Base-by-base conservation (phyloP, 2,888 invertebrate genomes). In the Tiliacea aurago region DNA sequence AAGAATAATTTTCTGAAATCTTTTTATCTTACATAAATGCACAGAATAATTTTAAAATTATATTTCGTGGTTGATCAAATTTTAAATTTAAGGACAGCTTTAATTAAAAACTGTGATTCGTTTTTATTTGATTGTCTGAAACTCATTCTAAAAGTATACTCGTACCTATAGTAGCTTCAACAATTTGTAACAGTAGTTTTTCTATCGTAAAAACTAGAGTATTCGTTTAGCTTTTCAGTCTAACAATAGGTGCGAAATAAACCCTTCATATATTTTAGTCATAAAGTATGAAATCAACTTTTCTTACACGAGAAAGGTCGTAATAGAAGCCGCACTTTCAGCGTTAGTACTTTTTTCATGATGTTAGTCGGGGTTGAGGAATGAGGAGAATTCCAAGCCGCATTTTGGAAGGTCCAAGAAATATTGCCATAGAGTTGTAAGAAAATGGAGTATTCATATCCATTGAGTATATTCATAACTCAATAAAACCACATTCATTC, bases 261-360 rank as follows among this genome's bases (percentile, higher is more conserved):
- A 63, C 45, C 45, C 68, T 53, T 69, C n/a, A 41, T 66, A 78
- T 18, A 43, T 61, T 61, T 71, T 53, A 18, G 37, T 28, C 65
- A 72, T 70, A 72, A 73, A 73, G 41, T 69, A 63, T 64, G 51
- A 77, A 81, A 81, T 58, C 51, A 69, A 68, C 59, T 77, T 84
- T 61, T 56, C 28, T 37, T 59, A 71, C 61, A 61, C n/a, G 37
- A 71, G 47, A 58, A 76, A 63, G 69, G 70, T 73, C 56, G 51
- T 51, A 59, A 59, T 66, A 70, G 69, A 77, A 65, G 58, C 78
- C 72, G 28, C 71, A 66, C 61, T 76, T 72, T 49, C 64, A 64
- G 49, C 53, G 37, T 64, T 28, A 61, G 67, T 73, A 70, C 82
- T 75, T 80, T 69, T 83, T 83, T 84, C n/a, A 81, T 55, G 64